Evolutionary conservation across 2,113 vertebrate species (phyloP).

Genomic region (Eubucco bourcierii): DNA sequence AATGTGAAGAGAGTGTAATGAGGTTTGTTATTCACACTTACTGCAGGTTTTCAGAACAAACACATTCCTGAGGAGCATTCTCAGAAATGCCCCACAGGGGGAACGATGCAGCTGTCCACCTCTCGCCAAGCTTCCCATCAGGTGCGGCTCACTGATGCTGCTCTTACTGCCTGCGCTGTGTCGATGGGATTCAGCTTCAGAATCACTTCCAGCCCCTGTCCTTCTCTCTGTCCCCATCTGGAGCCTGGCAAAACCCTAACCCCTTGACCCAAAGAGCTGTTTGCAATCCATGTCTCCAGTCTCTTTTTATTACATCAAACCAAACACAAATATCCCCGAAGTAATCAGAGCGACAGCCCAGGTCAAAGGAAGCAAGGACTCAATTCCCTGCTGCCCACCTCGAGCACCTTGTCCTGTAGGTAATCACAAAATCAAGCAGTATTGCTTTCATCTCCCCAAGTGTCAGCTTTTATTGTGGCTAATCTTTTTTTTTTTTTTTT

Average conservation of each 20-base stretch:
- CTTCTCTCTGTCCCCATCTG: constrained; percentile 1
- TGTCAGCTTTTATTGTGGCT: constrained; percentile 22
- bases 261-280: constrained; percentile 32
- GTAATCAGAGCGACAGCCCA: not conserved
- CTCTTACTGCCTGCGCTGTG: not conserved
- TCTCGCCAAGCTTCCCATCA: not conserved
- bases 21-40: not conserved
- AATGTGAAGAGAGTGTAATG: not conserved
- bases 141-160: not conserved
- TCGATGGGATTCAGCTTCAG: not conserved
- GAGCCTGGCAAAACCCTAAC: constrained; percentile 37
- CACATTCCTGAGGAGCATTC: not conserved
- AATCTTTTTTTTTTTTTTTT: constrained; percentile 11
- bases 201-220: not conserved
- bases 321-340: not conserved
- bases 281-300: not conserved
- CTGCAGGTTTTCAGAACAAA: not conserved
- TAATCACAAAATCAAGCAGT: constrained; percentile 7
- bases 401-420: not conserved
- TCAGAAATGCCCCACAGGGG: not conserved
- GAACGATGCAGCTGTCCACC: rapidly evolving
- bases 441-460: not conserved
- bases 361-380: not conserved
- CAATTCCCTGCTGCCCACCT: not conserved
- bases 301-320: constrained; percentile 30